Conservation (phyloP, 2,797 vertebrate species). For the Sebastes glaucus region DNA sequence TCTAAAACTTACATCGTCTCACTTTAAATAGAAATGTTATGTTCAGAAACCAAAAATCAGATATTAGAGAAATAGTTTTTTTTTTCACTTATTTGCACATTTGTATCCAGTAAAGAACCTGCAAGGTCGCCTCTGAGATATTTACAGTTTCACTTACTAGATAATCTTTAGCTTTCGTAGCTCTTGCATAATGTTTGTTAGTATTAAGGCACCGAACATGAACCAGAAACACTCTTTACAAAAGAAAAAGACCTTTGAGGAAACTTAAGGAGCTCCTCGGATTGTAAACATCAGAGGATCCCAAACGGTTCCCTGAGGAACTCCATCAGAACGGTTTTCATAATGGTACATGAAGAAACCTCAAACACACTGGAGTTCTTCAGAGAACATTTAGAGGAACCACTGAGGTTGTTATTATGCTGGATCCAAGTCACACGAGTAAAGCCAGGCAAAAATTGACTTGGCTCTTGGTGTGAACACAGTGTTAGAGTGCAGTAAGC, state of each 20-base stretch:
- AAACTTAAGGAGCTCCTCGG: not conserved
- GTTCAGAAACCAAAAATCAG: not conserved
- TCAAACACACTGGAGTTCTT: not conserved
- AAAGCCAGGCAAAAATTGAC: too few species aligned
- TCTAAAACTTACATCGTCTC: not conserved
- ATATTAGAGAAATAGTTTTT: not conserved
- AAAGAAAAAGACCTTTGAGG: not conserved
- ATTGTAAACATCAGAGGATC: conserved; percentile 24
- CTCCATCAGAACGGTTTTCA: not conserved
- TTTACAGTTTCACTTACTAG: conserved; percentile 3
- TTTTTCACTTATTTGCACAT: not conserved
- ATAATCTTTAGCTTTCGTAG: not conserved
- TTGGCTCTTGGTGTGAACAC: too few species aligned
- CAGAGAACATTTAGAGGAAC: not conserved
- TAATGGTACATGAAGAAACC: not conserved
- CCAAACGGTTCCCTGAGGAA: conserved; percentile 30
- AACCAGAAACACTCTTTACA: conserved; percentile 10
- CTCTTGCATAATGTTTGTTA: conserved; percentile 13
- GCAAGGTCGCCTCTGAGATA: not conserved
- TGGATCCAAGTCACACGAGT: too few species aligned
- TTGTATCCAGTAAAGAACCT: not conserved
- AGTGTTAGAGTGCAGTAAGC: not conserved
- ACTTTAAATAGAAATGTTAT: not conserved
- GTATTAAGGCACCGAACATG: conserved; percentile 23
- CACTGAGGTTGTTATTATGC: not conserved